Percentiles rank a stretch among this genome's conserved stretches.
phyloP scores from a whole-genome alignment of 1,140 invertebrate genomes.

The Lordiphosa stackelbergi region DNA sequence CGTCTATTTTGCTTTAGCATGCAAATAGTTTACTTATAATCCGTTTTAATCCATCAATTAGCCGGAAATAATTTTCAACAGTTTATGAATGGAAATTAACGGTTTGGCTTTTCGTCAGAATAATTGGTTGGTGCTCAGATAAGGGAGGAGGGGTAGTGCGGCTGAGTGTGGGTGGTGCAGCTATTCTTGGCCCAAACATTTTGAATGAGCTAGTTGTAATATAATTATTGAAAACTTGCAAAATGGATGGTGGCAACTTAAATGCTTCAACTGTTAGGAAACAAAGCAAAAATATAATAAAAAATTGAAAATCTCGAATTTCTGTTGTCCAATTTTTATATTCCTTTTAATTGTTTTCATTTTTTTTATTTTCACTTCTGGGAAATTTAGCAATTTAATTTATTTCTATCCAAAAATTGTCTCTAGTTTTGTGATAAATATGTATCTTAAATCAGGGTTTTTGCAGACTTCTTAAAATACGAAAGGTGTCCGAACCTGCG shows the following conservation, averaged over 20 bases:
- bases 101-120: constrained; percentile 15
- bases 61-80: constrained; percentile 48
- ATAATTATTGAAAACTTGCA: not conserved
- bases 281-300: no score
- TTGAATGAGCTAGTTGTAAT: not conserved
- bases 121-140: not conserved
- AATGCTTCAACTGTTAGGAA: no score
- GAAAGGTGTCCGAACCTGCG: no score
- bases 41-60: constrained; percentile 42
- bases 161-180: not conserved
- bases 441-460: no score
- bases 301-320: no score
- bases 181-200: not conserved
- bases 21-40: constrained; percentile 8
- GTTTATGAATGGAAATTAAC: constrained; percentile 65
- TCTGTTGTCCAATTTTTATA: no score
- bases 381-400: no score
- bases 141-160: not conserved
- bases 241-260: not conserved
- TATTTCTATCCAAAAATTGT: no score
- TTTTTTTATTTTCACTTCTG: no score
- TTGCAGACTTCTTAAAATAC: no score
- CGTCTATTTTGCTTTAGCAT: constrained; percentile 23
- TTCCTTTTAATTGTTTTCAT: no score
- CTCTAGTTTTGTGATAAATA: no score